Evolutionary conservation across 2,888 invertebrate genomes (phyloP).

Genomic region (Rambutsinella grinnellia): DNA sequence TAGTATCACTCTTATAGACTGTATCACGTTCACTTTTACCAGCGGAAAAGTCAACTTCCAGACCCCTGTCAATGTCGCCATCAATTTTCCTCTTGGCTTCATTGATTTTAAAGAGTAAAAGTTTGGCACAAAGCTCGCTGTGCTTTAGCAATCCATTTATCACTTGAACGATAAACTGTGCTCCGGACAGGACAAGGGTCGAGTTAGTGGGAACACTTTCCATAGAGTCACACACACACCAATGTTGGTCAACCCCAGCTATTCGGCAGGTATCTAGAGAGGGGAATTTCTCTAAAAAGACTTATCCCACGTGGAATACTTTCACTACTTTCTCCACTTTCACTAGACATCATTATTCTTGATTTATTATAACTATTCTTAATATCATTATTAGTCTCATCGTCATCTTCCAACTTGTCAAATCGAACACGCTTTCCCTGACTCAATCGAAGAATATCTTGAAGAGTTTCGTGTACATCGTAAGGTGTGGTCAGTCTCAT

Average conservation of each 20-base stretch:
- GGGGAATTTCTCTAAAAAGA: not conserved
- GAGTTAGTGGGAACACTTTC: conserved; percentile 5
- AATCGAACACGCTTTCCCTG: conserved; percentile 11
- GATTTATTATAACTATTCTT: conserved; percentile 9
- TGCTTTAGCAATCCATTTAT: conserved; percentile 33
- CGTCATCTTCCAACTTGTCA: conserved; percentile 10
- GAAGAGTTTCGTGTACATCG: conserved; percentile 85
- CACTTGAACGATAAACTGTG: conserved; percentile 15
- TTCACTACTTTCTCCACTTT: conserved; percentile 20
- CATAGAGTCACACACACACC: conserved; percentile 24
- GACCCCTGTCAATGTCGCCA: conserved; percentile 77
- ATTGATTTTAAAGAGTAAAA: conserved; percentile 32
- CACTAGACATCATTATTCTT: not conserved
- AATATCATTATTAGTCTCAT: not conserved
- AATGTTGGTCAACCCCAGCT: conserved; percentile 13
- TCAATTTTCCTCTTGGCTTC: conserved; percentile 78
- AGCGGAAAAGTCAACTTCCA: conserved; percentile 67
- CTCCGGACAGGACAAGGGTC: conserved; percentile 18
- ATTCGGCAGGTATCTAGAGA: not conserved
- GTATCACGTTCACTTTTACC: not conserved
- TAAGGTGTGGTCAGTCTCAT: conserved; percentile 77
- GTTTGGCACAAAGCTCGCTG: conserved; percentile 33
- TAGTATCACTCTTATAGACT: not conserved
- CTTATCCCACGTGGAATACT: not conserved
- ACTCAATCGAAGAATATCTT: conserved; percentile 77